These are phyloP conservation scores for Hyperopisus bebe DNA, from an alignment of 2,113 vertebrate genomes.

Conservation along the genomic window DNA sequence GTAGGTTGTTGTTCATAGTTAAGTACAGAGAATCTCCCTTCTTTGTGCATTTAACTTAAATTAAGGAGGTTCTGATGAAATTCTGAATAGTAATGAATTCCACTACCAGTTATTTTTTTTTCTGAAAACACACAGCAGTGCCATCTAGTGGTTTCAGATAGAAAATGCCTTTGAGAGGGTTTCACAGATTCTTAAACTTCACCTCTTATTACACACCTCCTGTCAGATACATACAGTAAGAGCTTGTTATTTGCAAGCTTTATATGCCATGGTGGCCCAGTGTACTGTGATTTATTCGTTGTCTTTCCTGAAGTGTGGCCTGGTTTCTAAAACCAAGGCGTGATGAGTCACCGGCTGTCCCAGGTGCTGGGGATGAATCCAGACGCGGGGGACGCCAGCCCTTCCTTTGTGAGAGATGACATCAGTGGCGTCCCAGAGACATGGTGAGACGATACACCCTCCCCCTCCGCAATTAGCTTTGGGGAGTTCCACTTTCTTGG, in stretches of 20 bases:
- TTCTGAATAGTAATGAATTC: background rate
- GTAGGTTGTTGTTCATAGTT: background rate
- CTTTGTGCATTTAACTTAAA: background rate
- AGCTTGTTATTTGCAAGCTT: background rate
- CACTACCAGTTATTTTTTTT: background rate
- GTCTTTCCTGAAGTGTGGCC: background rate
- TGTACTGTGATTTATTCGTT: background rate
- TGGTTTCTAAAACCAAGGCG: background rate
- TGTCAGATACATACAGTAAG: background rate
- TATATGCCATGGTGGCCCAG: background rate
- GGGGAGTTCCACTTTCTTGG: background rate
- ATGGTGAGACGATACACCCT: background rate
- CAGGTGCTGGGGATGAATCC: background rate
- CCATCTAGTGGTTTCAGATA: constrained; percentile 14
- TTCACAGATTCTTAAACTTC: background rate
- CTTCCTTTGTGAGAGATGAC: background rate
- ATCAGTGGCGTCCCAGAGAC: background rate
- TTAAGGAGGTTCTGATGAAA: background rate
- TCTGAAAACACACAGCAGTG: background rate
- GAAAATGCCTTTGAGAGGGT: background rate
- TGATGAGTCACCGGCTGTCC: constrained; percentile 5
- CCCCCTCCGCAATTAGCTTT: background rate
- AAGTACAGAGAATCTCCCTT: background rate
- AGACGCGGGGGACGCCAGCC: background rate
- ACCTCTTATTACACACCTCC: background rate